Base-by-base conservation (phyloP, 2,797 vertebrate genomes). In the Acanthurus leucopareius region DNA sequence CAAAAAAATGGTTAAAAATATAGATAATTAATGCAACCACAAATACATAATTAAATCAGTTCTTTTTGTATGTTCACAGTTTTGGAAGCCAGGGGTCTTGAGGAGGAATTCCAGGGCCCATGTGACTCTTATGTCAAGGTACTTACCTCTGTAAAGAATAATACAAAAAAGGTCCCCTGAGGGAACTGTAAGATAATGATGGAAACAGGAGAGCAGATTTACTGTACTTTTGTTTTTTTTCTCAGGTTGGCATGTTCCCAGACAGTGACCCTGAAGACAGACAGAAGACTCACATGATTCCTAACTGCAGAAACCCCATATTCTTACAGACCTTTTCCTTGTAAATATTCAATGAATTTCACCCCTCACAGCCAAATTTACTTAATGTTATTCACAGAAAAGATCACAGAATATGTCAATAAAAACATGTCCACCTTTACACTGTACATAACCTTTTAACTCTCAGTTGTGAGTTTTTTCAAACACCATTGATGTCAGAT, bases 91-190 rank as follows among this genome's bases (percentile, higher is more conserved):
- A 96, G 92, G 86, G 93, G 84, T 64, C 93, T 97, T 73, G 83
- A 91, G 83, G 94, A 88, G 45, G 87, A 90, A 5, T 82, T 91
- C 59, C 76, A 84, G 42, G 82, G 69, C 19, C 53, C 38, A 4
- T 97, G 96, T 15, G 78, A 97, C 91, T 94, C 96, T 66, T 97
- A 97, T 0, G 96, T 97, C 63, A 97, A 98, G 97, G 97, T 97
- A 88, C 13, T 69, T 61, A 59, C 40, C 13, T 14, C 11, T 52
- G 49, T 40, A 52, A 3, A 60, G 10, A 80, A 47, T 48, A 1
- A 59, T 49, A 40, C 2, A 49, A 40, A 14, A 40, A 60, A 58
- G 62, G 62, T 11, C 3, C 10, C 10, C 13, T 38, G 42, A 17
- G 2, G 19, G 20, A 22, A 58, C 42, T 25, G n/a, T 53, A 15